Conservation (phyloP, 1,140 invertebrate genomes). For the Drosophila kurseongensis region DNA sequence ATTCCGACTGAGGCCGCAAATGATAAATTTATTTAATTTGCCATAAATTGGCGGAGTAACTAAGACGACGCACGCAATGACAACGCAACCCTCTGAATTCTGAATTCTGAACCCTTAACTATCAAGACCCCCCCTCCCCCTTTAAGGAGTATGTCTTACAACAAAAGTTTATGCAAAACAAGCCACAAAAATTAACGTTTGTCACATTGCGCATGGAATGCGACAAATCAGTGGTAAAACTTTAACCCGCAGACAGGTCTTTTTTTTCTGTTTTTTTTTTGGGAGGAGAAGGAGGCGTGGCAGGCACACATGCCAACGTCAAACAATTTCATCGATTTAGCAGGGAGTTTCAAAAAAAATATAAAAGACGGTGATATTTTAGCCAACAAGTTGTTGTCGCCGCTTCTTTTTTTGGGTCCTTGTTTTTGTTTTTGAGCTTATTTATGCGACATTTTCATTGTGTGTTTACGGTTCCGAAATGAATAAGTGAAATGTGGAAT, state of each 20-base stretch:
- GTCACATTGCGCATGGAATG: conserved; percentile 80
- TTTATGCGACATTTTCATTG: conserved; percentile 82
- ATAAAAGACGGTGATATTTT: conserved; percentile 14
- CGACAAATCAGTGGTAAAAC: conserved; percentile 77
- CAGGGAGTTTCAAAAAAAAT: conserved; percentile 1
- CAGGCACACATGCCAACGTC: conserved; percentile 57
- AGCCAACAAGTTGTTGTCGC: conserved; percentile 75
- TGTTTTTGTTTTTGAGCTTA: conserved; percentile 42
- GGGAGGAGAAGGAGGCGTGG: conserved; percentile 4
- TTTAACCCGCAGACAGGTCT: conserved; percentile 50
- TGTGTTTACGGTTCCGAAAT: conserved; percentile 68
- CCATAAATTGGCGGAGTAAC: conserved; percentile 80
- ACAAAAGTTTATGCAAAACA: conserved; percentile 80
- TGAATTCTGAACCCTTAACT: background rate
- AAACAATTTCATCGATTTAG: conserved; percentile 77
- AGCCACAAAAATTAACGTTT: conserved; percentile 82
- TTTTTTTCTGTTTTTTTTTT: background rate
- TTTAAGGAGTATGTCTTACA: conserved; percentile 33
- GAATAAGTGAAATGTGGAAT: conserved; percentile 53
- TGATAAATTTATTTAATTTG: conserved; percentile 83
- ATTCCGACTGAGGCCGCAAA: conserved; percentile 47
- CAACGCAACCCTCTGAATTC: conserved; percentile 28
- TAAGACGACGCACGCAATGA: conserved; percentile 79
- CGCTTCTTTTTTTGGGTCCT: conserved; percentile 8
- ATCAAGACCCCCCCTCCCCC: background rate